Evolutionary conservation across 2,888 invertebrate species (phyloP).

Genomic region (Ochropleura plecta): DNA sequence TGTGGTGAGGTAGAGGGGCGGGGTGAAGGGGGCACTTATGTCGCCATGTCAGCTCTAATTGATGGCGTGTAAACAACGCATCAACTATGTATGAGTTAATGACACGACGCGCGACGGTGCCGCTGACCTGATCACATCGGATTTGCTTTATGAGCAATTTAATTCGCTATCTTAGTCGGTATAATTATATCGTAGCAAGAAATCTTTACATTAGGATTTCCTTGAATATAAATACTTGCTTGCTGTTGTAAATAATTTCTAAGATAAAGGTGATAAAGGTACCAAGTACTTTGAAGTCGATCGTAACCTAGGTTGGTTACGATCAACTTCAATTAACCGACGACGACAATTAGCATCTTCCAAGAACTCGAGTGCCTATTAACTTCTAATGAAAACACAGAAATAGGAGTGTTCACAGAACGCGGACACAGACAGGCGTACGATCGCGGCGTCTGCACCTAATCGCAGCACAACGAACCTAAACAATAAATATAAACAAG

Average conservation of each 20-base stretch:
- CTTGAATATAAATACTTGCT: neutral
- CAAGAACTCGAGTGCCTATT: neutral
- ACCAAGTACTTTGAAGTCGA: neutral
- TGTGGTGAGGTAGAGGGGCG: neutral
- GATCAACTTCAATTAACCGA: neutral
- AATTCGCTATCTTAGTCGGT: neutral
- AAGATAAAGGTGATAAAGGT: neutral
- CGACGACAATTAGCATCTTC: neutral
- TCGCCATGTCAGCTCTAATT: constrained; percentile 15
- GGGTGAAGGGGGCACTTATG: neutral
- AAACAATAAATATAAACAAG: constrained; percentile 69
- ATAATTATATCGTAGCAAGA: neutral
- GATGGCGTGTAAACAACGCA: neutral
- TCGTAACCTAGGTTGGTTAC: too few relatives aligned
- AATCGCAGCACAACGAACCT: constrained; percentile 56
- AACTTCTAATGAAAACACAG: neutral
- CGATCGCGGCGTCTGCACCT: constrained; percentile 43
- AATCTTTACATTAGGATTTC: neutral
- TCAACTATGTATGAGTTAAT: neutral
- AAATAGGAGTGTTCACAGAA: constrained; percentile 17
- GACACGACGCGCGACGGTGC: too few relatives aligned
- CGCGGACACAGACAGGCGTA: constrained; percentile 29
- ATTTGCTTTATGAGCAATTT: neutral
- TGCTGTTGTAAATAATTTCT: neutral
- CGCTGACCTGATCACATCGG: too few relatives aligned